phyloP scores from a whole-genome alignment of 2,113 vertebrate genomes.

The Cryptomyrus ogoouensis region DNA sequence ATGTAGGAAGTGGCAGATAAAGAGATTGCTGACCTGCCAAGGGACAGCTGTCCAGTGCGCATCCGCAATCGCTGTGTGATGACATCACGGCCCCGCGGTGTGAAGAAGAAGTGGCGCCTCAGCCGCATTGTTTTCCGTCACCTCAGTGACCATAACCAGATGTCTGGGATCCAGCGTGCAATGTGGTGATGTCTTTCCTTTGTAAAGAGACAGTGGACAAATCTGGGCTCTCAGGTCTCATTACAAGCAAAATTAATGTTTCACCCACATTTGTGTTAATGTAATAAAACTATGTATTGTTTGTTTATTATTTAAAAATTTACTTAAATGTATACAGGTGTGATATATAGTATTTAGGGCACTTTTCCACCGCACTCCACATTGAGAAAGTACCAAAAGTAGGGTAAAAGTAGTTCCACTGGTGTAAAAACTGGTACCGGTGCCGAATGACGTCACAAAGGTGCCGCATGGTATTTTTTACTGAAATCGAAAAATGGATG shows the following conservation, averaged over 20 bases:
- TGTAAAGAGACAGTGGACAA: not conserved
- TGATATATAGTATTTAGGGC: not conserved
- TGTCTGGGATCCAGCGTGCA: slow-evolving; percentile 84
- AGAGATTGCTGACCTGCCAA: slow-evolving; percentile 79
- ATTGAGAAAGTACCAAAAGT: too few species aligned
- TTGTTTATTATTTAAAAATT: not conserved
- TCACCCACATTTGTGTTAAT: not conserved
- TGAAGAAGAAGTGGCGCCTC: slow-evolving; percentile 82
- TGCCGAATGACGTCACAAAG: too few species aligned
- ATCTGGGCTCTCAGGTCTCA: not conserved
- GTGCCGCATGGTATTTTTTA: too few species aligned
- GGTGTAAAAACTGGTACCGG: too few species aligned
- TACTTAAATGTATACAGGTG: not conserved
- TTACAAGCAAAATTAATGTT: not conserved
- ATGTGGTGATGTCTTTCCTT: slow-evolving; percentile 69
- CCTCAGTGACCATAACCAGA: slow-evolving; percentile 82
- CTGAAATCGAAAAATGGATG: too few species aligned
- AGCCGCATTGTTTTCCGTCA: slow-evolving; percentile 90
- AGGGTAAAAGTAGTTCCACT: too few species aligned
- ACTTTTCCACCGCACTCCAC: too few species aligned
- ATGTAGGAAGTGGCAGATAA: slow-evolving; percentile 78
- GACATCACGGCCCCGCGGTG: slow-evolving; percentile 82
- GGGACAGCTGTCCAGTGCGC: slow-evolving; percentile 84
- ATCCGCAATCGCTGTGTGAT: slow-evolving; percentile 88
- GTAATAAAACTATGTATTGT: not conserved